phyloP scores from a whole-genome alignment of 1,140 invertebrate species.

The Palaemon carinicauda region DNA sequence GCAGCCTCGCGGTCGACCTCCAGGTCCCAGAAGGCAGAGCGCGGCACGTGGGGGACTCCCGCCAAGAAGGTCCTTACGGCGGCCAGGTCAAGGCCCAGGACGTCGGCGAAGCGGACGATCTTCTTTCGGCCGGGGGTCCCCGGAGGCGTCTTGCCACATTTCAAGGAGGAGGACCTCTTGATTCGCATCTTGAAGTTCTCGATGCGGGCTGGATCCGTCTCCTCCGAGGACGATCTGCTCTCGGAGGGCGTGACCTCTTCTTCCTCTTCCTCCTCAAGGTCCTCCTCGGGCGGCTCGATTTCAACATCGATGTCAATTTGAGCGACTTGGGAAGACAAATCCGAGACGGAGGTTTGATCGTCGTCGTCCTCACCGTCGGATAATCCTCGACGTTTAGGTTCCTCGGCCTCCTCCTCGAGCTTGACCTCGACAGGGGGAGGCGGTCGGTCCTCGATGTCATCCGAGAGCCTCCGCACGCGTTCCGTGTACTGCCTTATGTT shows the following conservation, averaged over 20 bases:
- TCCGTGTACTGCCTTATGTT: conserved; percentile 53
- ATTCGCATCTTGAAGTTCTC: conserved; percentile 66
- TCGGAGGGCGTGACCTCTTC: neutral
- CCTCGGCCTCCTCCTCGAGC: conserved; percentile 23
- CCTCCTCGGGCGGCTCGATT: conserved; percentile 11
- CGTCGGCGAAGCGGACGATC: conserved; percentile 94
- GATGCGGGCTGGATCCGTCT: conserved; percentile 44
- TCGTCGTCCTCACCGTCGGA: neutral
- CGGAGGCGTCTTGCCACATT: conserved; percentile 89
- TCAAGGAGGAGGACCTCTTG: conserved; percentile 83
- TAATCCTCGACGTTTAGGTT: neutral
- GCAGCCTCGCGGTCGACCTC: conserved; percentile 38
- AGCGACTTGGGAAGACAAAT: conserved; percentile 32
- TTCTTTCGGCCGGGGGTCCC: conserved; percentile 89
- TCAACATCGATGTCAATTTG: conserved; percentile 35
- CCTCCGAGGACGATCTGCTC: conserved; percentile 42
- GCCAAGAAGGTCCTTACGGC: conserved; percentile 89
- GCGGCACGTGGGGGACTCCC: conserved; percentile 86
- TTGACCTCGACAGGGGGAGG: neutral
- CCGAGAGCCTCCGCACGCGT: conserved; percentile 42
- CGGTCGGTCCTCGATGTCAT: conserved; percentile 24
- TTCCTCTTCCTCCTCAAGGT: conserved; percentile 20
- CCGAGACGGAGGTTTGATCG: neutral
- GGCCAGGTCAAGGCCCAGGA: conserved; percentile 89
- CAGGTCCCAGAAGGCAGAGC: conserved; percentile 74